Evolutionary conservation across 2,113 vertebrate genomes (phyloP).

Genomic region (Pleuronectes platessa): DNA sequence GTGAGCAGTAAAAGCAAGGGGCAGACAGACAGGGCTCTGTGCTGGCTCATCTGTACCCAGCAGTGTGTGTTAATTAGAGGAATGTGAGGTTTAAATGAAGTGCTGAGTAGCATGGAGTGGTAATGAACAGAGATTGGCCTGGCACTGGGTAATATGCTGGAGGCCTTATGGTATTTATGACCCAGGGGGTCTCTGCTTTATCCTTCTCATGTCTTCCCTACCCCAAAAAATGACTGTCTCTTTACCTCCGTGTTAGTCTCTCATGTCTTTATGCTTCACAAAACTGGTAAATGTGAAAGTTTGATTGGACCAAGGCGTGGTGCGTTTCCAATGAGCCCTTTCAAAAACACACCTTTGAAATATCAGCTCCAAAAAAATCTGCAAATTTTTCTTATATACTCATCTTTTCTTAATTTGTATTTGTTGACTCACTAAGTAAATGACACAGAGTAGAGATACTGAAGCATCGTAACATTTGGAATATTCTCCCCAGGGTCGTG

Average conservation of each 20-base stretch:
- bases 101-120: constrained; percentile 70
- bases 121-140: constrained; percentile 77
- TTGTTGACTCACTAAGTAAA: background rate
- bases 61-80: constrained; percentile 78
- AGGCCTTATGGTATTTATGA: constrained; percentile 79
- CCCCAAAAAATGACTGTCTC: constrained; percentile 25
- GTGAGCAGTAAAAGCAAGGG: constrained; percentile 42
- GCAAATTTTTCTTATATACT: background rate
- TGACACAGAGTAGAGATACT: background rate
- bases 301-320: background rate
- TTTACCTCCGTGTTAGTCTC: background rate
- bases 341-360: background rate
- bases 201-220: constrained; percentile 49
- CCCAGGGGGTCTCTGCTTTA: constrained; percentile 59
- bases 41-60: constrained; percentile 71
- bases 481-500: background rate
- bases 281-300: background rate
- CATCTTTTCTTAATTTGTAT: background rate
- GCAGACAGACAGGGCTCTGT: constrained; percentile 67
- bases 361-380: background rate
- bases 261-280: background rate
- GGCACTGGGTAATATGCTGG: constrained; percentile 77
- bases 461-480: background rate
- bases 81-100: constrained; percentile 79
- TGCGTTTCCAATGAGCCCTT: background rate